Percentiles rank a stretch among this genome's conserved stretches.
phyloP scores from a whole-genome alignment of 2,113 vertebrate genomes.

The Barbus barbus region DNA sequence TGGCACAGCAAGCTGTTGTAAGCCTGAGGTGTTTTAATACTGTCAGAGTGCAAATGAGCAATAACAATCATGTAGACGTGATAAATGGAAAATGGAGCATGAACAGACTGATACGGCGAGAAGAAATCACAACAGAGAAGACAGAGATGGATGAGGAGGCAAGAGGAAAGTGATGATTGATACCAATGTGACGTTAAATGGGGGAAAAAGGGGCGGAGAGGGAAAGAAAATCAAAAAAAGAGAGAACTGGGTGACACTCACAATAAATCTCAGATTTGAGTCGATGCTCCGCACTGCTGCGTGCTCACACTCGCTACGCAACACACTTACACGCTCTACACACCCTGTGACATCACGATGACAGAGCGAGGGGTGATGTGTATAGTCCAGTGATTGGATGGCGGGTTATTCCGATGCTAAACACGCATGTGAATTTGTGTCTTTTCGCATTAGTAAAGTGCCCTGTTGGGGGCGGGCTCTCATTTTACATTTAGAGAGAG shows the following conservation, averaged over 20 bases:
- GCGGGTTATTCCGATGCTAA: conserved; percentile 20
- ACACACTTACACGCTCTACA: conserved; percentile 29
- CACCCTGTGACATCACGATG: conserved; percentile 49
- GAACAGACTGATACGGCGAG: conserved; percentile 45
- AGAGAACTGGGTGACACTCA: conserved; percentile 34
- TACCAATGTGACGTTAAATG: conserved; percentile 51
- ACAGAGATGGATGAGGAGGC: conserved; percentile 39
- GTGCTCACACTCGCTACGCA: conserved; percentile 47
- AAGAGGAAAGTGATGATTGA: conserved; percentile 44
- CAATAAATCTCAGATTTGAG: conserved; percentile 56
- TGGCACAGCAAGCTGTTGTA: conserved; percentile 19
- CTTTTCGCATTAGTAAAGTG: conserved; percentile 52
- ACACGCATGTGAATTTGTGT: conserved; percentile 42
- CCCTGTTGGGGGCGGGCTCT: conserved; percentile 39
- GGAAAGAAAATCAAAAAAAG: neutral
- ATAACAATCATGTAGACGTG: conserved; percentile 41
- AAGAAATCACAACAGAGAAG: conserved; percentile 38
- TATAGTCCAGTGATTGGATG: conserved; percentile 44
- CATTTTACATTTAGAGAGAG: conserved; percentile 53
- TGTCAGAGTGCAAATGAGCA: conserved; percentile 34
- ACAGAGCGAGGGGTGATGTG: conserved; percentile 30
- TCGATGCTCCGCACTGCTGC: conserved; percentile 35
- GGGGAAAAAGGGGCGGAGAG: conserved; percentile 26
- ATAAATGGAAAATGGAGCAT: conserved; percentile 43
- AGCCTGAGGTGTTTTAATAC: conserved; percentile 37